phyloP scores from a whole-genome alignment of 2,113 vertebrate genomes.

The Phoenicopterus ruber region DNA sequence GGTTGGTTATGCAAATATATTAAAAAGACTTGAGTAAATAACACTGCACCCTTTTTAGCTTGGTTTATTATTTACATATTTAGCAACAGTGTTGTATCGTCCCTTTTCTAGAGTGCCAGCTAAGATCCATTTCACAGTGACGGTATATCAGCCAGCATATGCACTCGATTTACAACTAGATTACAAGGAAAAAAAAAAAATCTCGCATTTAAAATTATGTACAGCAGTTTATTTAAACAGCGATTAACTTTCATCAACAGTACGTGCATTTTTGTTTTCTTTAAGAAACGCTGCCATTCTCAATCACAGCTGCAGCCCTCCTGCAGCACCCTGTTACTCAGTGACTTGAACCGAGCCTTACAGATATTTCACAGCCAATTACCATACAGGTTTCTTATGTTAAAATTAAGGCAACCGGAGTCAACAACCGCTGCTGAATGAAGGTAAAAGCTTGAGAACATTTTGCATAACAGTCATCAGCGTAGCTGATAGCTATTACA shows the following conservation, averaged over 20 bases:
- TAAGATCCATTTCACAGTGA: background rate
- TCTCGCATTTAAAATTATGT: background rate
- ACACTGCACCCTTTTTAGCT: background rate
- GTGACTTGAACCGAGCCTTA: background rate
- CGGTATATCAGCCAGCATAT: background rate
- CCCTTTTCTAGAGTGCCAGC: background rate
- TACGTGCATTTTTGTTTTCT: constrained; percentile 16
- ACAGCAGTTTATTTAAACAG: constrained; percentile 38
- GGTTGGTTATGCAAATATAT: constrained; percentile 44
- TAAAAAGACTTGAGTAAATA: constrained; percentile 28
- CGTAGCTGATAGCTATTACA: constrained; percentile 47
- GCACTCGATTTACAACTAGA: background rate
- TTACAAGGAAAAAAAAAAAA: background rate
- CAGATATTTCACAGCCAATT: background rate
- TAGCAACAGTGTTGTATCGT: background rate
- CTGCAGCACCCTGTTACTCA: background rate
- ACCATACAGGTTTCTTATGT: background rate
- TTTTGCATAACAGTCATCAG: constrained; percentile 40
- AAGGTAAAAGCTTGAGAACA: constrained; percentile 49
- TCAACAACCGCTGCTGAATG: constrained; percentile 26
- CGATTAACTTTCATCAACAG: constrained; percentile 5
- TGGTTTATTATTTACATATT: constrained; percentile 37
- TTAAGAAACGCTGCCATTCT: background rate
- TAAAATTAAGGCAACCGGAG: constrained; percentile 33
- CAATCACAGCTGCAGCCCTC: background rate